phyloP scores from a whole-genome alignment of 2,888 invertebrate genomes.

The Trilocha varians region DNA sequence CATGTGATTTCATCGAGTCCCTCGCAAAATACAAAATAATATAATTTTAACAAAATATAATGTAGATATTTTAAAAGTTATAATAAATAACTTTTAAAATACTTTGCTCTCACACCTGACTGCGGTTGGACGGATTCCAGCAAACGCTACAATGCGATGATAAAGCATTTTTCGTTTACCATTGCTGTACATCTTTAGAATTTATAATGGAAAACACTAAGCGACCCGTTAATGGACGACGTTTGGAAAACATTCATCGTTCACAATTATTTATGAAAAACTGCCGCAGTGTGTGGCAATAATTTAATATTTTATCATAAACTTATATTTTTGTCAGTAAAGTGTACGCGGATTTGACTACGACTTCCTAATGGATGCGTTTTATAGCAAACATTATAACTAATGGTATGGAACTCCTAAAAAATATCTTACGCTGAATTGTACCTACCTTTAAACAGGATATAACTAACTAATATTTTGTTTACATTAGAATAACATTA shows the following conservation, averaged over 20 bases:
- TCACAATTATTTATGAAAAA: not conserved
- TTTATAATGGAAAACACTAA: conserved; percentile 9
- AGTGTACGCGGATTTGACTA: not conserved
- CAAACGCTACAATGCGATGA: conserved; percentile 2
- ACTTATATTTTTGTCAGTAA: not conserved
- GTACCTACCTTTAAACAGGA: not conserved
- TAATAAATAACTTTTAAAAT: conserved; percentile 29
- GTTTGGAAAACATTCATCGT: not conserved
- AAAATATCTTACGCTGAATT: too few species aligned
- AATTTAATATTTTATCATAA: not conserved
- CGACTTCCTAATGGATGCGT: not conserved
- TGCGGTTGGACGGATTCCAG: conserved; percentile 27
- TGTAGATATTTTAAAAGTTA: conserved; percentile 28
- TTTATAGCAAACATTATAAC: too few species aligned
- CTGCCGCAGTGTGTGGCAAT: not conserved
- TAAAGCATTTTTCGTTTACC: conserved; percentile 17
- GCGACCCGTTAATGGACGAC: conserved; percentile 19
- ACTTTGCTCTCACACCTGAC: conserved; percentile 37
- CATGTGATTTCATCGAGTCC: conserved; percentile 13
- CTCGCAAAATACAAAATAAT: conserved; percentile 20
- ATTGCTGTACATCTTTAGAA: conserved; percentile 16
- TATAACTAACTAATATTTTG: too few species aligned
- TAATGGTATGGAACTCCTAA: too few species aligned
- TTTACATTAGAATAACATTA: too few species aligned
- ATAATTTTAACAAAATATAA: conserved; percentile 24